Evolutionary conservation across 37 sponge, comb jelly and placozoan genomes (phyloP).

Genomic region (Eunapius fragilis): DNA sequence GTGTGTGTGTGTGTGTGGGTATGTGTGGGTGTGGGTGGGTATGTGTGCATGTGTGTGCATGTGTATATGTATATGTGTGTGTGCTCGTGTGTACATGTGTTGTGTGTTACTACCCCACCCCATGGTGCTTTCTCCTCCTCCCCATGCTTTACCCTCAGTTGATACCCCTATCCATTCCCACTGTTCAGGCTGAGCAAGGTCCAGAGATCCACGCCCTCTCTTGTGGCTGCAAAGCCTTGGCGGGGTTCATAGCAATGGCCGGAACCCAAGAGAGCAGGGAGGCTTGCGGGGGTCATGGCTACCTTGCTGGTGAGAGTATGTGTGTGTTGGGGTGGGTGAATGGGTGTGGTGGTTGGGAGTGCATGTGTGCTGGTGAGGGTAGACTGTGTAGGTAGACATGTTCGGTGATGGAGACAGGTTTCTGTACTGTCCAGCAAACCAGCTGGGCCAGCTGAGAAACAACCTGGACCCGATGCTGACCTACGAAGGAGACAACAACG

Average conservation of each 20-base stretch:
- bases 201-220: slow-evolving; percentile 91
- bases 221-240: slow-evolving; percentile 71
- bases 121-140: not conserved
- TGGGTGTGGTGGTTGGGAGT: no score
- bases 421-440: slow-evolving; percentile 46
- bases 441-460: slow-evolving; percentile 78
- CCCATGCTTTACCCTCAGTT: not conserved
- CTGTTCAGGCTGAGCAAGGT: slow-evolving; percentile 63
- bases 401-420: no score
- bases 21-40: not conserved
- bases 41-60: not conserved
- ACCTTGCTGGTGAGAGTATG: slow-evolving; percentile 64
- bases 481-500: slow-evolving; percentile 95
- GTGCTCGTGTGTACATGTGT: not conserved
- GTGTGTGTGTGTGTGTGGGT: not conserved
- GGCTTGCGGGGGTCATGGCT: slow-evolving; percentile 99
- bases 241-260: slow-evolving; percentile 73
- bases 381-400: no score
- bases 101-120: not conserved
- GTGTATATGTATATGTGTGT: no score
- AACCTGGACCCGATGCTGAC: slow-evolving; percentile 88
- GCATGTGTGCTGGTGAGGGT: no score
- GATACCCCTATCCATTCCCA: not conserved
- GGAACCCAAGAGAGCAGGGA: slow-evolving; percentile 94
- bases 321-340: no score